Evolutionary conservation across 2,888 invertebrate genomes (phyloP).

Genomic region (Notodonta ziczac): DNA sequence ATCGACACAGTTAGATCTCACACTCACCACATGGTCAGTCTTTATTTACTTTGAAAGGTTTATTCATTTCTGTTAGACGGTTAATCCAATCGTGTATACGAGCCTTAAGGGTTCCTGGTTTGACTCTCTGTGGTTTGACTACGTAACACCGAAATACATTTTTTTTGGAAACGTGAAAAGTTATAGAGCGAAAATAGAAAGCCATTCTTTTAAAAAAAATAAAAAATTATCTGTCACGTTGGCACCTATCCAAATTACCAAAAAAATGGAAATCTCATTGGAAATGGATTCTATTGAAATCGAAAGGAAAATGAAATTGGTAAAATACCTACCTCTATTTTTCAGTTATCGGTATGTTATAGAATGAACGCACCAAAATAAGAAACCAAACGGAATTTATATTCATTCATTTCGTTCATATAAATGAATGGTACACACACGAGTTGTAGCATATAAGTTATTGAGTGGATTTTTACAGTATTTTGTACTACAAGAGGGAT

Average conservation of each 20-base stretch:
- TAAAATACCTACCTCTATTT: constrained; percentile 7
- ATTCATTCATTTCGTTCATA: constrained; percentile 50
- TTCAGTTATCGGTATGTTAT: not conserved
- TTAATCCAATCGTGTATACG: no score
- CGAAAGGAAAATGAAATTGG: constrained; percentile 16
- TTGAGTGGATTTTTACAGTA: constrained; percentile 35
- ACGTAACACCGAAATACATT: no score
- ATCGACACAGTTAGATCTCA: no score
- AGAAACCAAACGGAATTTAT: constrained; percentile 16
- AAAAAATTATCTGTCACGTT: constrained; percentile 28
- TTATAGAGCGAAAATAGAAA: no score
- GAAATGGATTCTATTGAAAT: constrained; percentile 31
- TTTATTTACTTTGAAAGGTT: no score
- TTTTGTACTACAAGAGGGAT: constrained; percentile 38
- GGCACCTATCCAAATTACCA: constrained; percentile 26
- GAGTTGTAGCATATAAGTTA: constrained; percentile 49
- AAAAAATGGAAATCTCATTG: constrained; percentile 35
- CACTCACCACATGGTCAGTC: no score
- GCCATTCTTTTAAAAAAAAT: constrained; percentile 15
- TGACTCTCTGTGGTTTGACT: no score
- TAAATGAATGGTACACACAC: constrained; percentile 35
- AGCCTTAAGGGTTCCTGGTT: no score
- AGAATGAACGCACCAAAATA: constrained; percentile 43
- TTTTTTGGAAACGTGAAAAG: no score
- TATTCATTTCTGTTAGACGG: no score